Percentiles rank a stretch among this genome's conserved stretches.
Evolutionary conservation across 2,888 invertebrate species (phyloP).

Genomic region (Epinotia bilunana): DNA sequence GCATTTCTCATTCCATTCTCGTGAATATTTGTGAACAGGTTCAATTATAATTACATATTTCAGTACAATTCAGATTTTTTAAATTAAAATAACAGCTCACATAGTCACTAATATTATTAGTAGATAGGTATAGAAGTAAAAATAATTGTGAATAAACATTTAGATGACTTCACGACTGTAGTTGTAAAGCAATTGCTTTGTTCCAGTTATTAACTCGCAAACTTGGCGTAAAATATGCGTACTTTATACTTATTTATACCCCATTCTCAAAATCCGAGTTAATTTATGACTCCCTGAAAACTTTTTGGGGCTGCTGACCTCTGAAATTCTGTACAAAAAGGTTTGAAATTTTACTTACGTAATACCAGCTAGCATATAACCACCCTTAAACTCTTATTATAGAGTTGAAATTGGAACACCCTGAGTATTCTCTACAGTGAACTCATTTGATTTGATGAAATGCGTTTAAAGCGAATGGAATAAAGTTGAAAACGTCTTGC

Average conservation of each 20-base stretch:
- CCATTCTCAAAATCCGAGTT: conserved; percentile 4
- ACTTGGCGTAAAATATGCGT: not conserved
- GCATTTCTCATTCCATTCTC: too few species aligned
- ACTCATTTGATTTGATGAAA: not conserved
- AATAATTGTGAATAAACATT: too few species aligned
- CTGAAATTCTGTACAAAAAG: conserved; percentile 40
- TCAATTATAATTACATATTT: too few species aligned
- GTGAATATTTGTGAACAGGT: too few species aligned
- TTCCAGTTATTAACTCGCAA: not conserved
- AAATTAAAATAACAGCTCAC: too few species aligned
- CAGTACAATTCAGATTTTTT: too few species aligned
- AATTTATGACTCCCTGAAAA: conserved; percentile 21
- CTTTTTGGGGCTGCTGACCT: conserved; percentile 50
- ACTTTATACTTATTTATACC: not conserved
- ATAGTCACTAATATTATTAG: too few species aligned
- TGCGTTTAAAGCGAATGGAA: not conserved
- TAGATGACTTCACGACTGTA: too few species aligned
- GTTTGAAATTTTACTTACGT: not conserved
- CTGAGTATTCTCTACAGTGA: not conserved
- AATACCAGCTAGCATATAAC: not conserved
- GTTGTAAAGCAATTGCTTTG: too few species aligned
- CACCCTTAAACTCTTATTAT: not conserved
- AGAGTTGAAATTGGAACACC: not conserved
- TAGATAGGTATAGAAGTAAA: too few species aligned
- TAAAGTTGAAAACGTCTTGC: conserved; percentile 12